A percentile compares a stretch with the other conserved stretches of the same genome.
These are phyloP conservation scores for Escarpia spicata DNA, from an alignment of 2,888 invertebrate genomes.

Conservation along the genomic window DNA sequence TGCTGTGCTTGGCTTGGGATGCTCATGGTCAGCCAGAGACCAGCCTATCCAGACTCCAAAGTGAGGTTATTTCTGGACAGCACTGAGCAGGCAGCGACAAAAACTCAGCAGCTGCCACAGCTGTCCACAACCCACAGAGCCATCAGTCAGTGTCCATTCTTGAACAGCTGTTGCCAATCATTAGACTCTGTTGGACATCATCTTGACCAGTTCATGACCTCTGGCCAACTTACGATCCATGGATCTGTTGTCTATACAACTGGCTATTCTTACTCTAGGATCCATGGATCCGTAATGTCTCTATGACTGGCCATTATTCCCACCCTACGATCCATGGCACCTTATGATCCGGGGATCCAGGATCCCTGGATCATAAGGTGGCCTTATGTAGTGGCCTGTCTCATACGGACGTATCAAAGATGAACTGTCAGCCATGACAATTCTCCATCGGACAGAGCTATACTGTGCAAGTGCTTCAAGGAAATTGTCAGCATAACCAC, in stretches of 20 bases:
- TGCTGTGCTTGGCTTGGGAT: neutral
- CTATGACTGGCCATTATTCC: neutral
- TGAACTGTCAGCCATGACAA: no score
- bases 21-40: neutral
- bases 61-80: neutral
- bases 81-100: neutral
- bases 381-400: no score
- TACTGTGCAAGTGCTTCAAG: no score
- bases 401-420: no score
- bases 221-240: no score
- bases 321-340: neutral
- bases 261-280: no score
- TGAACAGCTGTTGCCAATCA: neutral
- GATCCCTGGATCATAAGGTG: no score
- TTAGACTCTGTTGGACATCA: neutral
- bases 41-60: neutral
- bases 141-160: neutral
- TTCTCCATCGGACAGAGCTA: no score
- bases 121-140: neutral
- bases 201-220: neutral
- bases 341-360: neutral
- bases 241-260: no score
- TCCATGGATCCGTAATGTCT: no score
- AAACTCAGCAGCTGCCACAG: neutral
- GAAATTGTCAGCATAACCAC: no score